These are phyloP conservation scores for Smutsia temminckii DNA, from an alignment of 2,797 vertebrate species.

Conservation along the genomic window DNA sequence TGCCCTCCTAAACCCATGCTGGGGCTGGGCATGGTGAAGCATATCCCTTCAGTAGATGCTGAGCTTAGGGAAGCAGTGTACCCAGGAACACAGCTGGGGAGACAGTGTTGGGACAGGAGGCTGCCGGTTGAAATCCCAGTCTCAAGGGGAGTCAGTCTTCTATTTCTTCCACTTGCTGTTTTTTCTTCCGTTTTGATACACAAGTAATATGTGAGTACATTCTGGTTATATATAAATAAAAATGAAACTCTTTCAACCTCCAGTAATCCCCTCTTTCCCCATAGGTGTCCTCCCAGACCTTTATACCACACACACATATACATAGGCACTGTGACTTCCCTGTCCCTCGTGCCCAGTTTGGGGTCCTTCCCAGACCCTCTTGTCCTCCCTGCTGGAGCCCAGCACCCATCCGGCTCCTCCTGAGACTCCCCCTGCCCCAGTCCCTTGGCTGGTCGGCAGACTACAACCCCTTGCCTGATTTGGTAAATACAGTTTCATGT, in stretches of 20 bases:
- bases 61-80: not conserved
- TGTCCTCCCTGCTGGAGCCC: not conserved
- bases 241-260: not conserved
- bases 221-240: not conserved
- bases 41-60: not conserved
- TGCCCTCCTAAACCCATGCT: not conserved
- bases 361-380: not conserved
- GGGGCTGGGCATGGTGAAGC: rapidly evolving
- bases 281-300: not conserved
- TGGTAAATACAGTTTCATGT: not conserved
- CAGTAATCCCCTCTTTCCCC: not conserved
- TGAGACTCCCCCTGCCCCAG: not conserved
- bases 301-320: not conserved
- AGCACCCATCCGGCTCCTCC: not conserved
- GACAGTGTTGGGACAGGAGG: too few relatives aligned
- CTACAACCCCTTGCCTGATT: not conserved
- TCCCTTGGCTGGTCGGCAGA: too few relatives aligned
- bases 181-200: not conserved
- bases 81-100: not conserved
- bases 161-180: not conserved
- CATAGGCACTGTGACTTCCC: not conserved
- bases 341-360: not conserved
- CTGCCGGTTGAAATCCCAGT: not conserved
- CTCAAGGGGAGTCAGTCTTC: not conserved
- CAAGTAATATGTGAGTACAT: not conserved